Evolutionary conservation across 2,797 vertebrate genomes (phyloP), one percentile per base, ranked within the genome.

Genomic region (Neoniphon sammara): DNA sequence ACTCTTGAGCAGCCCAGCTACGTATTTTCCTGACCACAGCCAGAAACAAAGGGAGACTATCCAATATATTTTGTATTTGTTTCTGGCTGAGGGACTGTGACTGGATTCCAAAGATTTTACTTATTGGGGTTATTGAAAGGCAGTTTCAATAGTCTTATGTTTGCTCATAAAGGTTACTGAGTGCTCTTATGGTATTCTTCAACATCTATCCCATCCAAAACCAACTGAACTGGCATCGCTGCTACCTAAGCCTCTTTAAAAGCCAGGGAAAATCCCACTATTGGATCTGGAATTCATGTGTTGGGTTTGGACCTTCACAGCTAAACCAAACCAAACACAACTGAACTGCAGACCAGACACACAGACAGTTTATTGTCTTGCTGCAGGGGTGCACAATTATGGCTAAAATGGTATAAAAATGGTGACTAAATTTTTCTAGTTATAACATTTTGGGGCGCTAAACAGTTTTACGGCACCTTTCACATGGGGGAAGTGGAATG

Each of bases 211-310:
- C 66, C 58, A 73, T 76, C 75, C 59, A 80, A 81, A 83, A 75
- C 20, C 60, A 78, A 84, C 73, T 74, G 20, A 81, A 61, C 76
- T 81, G 67, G 73, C 70, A 73, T 17, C 17, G 49, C 36, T n/a
- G 2, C 60, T 4, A n/a, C 18, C 14, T 88, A 86, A 88, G 85
- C 82, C 65, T 86, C 81, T 89, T 89, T 80, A 84, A 87, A 88
- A 87, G 87, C 75, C 67, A 82, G 15, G 83, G 30, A 78, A 89
- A 89, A 91, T 83, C 89, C 60, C 49, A 71, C 70, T 49, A 23
- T 67, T 79, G 30, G 66, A 76, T 23, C n/a, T 55, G 36, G 82
- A 78, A 78, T 34, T 67, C 50, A 74, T 69, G 52, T 36, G 61
- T 58, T 76, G 68, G 77, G 56, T 70, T 57, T 57, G 36, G 47